These are phyloP conservation scores for Pedionomus torquatus DNA, from an alignment of 2,113 vertebrate species.

Conservation along the genomic window DNA sequence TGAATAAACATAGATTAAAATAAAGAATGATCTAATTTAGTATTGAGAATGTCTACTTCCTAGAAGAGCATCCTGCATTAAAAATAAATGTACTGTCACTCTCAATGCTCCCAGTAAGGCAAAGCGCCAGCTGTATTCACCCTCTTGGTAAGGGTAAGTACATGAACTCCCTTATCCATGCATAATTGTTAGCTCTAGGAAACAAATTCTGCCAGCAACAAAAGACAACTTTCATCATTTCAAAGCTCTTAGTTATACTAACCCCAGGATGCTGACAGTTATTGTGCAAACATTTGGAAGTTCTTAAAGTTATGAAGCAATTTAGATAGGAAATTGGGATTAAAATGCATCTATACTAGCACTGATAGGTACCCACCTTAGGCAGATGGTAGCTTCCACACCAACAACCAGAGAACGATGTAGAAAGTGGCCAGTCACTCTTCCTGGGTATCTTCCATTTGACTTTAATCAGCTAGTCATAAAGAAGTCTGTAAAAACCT, in stretches of 20 bases:
- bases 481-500: background rate
- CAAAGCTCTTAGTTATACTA: background rate
- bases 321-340: background rate
- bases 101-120: background rate
- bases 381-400: background rate
- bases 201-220: background rate
- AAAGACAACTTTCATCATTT: background rate
- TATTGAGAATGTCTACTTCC: background rate
- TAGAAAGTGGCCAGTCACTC: background rate
- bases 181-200: background rate
- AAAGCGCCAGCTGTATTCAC: background rate
- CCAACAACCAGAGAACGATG: background rate
- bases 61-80: background rate
- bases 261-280: background rate
- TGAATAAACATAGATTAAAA: background rate
- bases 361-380: background rate
- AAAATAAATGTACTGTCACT: background rate
- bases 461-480: background rate
- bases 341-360: background rate
- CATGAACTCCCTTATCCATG: background rate
- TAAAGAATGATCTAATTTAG: background rate
- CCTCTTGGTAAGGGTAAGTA: background rate
- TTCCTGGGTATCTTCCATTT: background rate
- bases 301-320: background rate
- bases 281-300: background rate